Evolutionary conservation across 2,113 vertebrate species (phyloP), one percentile per base, ranked within the genome.

Genomic region (Oreochromis niloticus): DNA sequence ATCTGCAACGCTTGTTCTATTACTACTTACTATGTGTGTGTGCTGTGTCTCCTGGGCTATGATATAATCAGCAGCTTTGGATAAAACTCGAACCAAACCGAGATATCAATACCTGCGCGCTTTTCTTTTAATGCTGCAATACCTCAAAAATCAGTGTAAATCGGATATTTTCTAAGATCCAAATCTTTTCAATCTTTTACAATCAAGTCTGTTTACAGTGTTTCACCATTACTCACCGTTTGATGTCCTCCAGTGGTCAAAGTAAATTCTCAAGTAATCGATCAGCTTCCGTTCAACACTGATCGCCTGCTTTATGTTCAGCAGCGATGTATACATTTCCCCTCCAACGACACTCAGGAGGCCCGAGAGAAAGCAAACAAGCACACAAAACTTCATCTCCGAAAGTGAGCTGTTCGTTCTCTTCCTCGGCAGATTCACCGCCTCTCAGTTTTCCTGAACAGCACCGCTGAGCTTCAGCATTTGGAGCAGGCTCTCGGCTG

Each of bases 251-350:
- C 24, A 97, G 96, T 91, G 83, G 9, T 96, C 94, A 17, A 97
- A 94, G 46, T 97, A 97, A 9, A 81, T 88, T 27, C 43, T 93
- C 88, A 97, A 84, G 59, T 91, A 36, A 84, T 86, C 89, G 5
- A 97, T 93, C 5, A 97, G 93, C 46, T 91, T 92, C 83, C 84
- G 88, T 85, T 97, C 97, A 3, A 95, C 94, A 7, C 39, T 75
- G 80, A 96, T 93, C 7, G 95, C 95, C 88, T 96, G 93, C 82
- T 94, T 95, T 2, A 97, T 89, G 91, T 96, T 95, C 57, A 93
- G 85, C 90, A 97, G 92, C 50, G 97, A 97, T 12, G 95, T 97
- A 82, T 93, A 97, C 34, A 94, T 96, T 84, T 97, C 95, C 6
- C 82, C 87, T 2, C 89, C 41, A 59, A 57, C 87, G 2, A 79